Conservation (phyloP, 2,113 vertebrate species). For the Pseudopipra pipra region DNA sequence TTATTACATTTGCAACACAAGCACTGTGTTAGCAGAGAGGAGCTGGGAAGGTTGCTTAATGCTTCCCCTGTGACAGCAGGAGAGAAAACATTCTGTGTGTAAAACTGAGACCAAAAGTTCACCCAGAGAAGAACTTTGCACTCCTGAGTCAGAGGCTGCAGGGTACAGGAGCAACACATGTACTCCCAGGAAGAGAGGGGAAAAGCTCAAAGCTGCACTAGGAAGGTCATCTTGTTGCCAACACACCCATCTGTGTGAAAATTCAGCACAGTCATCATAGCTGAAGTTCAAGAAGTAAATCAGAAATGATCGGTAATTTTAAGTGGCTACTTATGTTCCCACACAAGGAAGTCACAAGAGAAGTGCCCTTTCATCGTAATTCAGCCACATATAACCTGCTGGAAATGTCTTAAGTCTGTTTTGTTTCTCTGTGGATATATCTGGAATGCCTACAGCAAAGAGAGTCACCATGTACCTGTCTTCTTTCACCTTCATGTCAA, state of each 20-base stretch:
- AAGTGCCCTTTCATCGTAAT: background rate
- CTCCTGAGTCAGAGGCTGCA: background rate
- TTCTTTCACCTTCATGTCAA: background rate
- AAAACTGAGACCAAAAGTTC: background rate
- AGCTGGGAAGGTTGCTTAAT: background rate
- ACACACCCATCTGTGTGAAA: background rate
- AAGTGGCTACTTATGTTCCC: background rate
- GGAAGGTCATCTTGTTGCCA: background rate
- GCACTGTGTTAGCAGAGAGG: background rate
- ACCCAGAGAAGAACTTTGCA: slow-evolving; percentile 17
- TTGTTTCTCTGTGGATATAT: background rate
- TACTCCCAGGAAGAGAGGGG: background rate
- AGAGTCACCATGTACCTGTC: background rate
- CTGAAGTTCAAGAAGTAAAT: background rate
- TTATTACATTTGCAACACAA: background rate
- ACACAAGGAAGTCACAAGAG: background rate
- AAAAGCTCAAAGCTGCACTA: background rate
- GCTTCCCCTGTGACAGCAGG: background rate
- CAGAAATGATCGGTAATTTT: background rate
- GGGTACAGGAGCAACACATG: background rate
- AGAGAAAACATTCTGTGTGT: background rate
- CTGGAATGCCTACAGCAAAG: background rate
- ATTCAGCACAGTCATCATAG: background rate
- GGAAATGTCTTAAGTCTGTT: background rate
- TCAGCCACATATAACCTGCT: background rate